Evolutionary conservation across 1,140 invertebrate species (phyloP).

Genomic region (Radopholus similis): DNA sequence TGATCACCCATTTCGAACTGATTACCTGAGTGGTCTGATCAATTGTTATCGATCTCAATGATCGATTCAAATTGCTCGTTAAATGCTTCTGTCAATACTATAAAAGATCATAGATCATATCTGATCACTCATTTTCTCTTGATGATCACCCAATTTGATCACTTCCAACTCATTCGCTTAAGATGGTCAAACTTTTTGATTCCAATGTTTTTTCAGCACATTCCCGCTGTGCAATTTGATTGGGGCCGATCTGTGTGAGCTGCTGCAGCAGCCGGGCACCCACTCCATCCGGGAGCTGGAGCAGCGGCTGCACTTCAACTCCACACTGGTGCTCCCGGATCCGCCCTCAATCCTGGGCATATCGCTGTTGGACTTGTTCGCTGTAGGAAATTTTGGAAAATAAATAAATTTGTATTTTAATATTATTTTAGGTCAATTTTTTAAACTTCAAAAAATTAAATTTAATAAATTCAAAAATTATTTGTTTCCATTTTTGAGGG

Average conservation of each 20-base stretch:
- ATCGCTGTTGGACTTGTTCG: slow-evolving; percentile 45
- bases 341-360: slow-evolving; percentile 46
- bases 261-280: slow-evolving; percentile 40
- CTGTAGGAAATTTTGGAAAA: slow-evolving; percentile 33
- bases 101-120: not conserved
- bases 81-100: too few relatives aligned
- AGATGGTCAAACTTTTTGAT: too few relatives aligned
- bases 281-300: slow-evolving; percentile 45
- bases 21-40: too few relatives aligned
- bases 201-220: slow-evolving; percentile 25
- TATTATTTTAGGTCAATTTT: not conserved
- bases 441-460: slow-evolving; percentile 7
- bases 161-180: too few relatives aligned
- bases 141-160: too few relatives aligned
- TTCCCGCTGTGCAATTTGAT: slow-evolving; percentile 47
- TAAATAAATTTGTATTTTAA: not conserved
- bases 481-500: slow-evolving; percentile 32
- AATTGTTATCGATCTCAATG: too few relatives aligned
- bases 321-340: slow-evolving; percentile 38
- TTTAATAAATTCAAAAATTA: not conserved
- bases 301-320: slow-evolving; percentile 44
- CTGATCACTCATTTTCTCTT: too few relatives aligned
- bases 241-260: slow-evolving; percentile 39
- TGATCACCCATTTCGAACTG: too few relatives aligned
- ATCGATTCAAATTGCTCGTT: too few relatives aligned